A percentile compares a stretch with the other conserved stretches of the same genome.
These are phyloP conservation scores for Microcebus jonahi DNA, from an alignment of 2,113 vertebrate species.

Conservation along the genomic window DNA sequence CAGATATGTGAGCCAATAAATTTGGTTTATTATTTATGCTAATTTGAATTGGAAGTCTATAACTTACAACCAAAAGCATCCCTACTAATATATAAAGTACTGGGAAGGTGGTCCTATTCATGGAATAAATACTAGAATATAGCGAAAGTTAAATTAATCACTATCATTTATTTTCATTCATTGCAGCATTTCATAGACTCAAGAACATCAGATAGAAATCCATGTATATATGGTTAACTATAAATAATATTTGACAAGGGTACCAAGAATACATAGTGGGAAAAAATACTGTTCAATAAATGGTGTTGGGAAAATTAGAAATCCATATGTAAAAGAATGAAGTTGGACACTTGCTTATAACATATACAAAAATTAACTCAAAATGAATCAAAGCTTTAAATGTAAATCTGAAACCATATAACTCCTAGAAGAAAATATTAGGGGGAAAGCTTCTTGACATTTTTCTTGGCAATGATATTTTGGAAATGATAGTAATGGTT, in stretches of 20 bases:
- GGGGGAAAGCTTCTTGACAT: neutral
- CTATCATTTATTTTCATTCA: neutral
- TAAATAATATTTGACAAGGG: neutral
- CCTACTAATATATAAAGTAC: neutral
- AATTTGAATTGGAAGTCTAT: neutral
- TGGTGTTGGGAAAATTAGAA: neutral
- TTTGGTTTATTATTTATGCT: neutral
- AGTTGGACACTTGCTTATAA: neutral
- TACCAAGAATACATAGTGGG: neutral
- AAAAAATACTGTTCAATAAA: neutral
- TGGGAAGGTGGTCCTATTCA: neutral
- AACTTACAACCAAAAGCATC: neutral
- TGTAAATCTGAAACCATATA: no score
- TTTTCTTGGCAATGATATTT: neutral
- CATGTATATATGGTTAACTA: neutral
- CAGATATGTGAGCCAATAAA: neutral
- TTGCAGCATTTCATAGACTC: neutral
- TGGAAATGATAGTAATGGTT: neutral
- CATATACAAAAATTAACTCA: neutral
- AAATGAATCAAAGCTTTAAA: neutral
- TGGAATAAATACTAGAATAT: neutral
- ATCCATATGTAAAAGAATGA: neutral
- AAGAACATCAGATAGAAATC: neutral
- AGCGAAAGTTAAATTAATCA: neutral
- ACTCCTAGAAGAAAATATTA: neutral